Evolutionary conservation across 92 coral and sea anemone genomes (phyloP), one percentile per base, ranked within the genome.

Genomic region (Plumapathes pennacea): DNA sequence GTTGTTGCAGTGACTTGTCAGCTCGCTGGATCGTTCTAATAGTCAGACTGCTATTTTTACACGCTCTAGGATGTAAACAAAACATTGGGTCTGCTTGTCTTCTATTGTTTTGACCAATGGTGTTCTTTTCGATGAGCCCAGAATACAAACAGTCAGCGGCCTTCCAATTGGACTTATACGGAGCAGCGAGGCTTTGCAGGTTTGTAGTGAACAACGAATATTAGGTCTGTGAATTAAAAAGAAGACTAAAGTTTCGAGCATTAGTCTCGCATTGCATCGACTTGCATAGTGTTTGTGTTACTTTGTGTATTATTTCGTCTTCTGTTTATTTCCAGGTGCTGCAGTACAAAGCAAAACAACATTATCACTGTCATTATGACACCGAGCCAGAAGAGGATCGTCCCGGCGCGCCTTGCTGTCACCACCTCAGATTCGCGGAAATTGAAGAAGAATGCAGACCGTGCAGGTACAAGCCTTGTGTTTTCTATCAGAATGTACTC

Each of bases 111-210:
- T n/a, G 5, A 10, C 4, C 4, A 11, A 6, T 4, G 3, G 14
- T 0, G 11, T 22, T 17, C 11, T 46, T 30, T 38, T 15, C 25
- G 20, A 36, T 42, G 22, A 36, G n/a, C 27, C 10, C 38, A 89
- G 97, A 54, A 86, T 86, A 46, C 83, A 76, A 25, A 43, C 33
- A 21, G 74, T 74, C 11, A 90, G 90, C 0, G 60, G 78, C 2
- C 76, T 90, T 10, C 80, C 91, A 9, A 86, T 60, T 42, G 95
- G 82, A 46, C 86, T 90, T 47, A 90, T 90, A 26, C 82, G 90
- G 89, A 73, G 88, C 48, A 90, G 97, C 46, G 97, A 90, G 67
- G 53, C 67, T 38, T 56, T 90, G 38, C 97, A 90, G 94, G 95
- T 78, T 25, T 52, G 61, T 14, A 10, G 14, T 18, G 10, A 7